Base-by-base conservation (phyloP, 2,888 invertebrate genomes). In the Zootermopsis nevadensis region DNA sequence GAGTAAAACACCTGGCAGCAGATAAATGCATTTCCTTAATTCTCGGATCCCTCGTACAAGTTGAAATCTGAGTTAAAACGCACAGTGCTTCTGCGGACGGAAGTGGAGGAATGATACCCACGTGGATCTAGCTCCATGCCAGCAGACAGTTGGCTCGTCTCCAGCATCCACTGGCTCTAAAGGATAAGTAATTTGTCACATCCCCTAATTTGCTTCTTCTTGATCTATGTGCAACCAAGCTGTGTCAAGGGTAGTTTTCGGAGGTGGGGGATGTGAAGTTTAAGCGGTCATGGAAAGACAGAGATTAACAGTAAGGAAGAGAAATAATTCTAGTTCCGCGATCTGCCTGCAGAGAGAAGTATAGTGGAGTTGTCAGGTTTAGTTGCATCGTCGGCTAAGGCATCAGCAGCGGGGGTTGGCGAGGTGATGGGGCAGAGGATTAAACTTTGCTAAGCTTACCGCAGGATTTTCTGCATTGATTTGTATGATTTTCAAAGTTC, bases 201-300 rank as follows among this genome's bases (percentile, higher is more conserved):
- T 55, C 55, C 55, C 55, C 22, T 55, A 55, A 60, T 60, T 60
- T 60, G 60, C 27, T 60, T 60, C 60, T 8, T n/a, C 60, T 27
- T 60, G 60, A n/a, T 60, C 60, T 60, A 60, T 60, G 60, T 27
- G n/a, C 60, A n/a, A 27, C 60, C 60, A n/a, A n/a, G 60, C 27
- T 27, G n/a, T 60, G 12, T 27, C 60, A 27, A 15, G n/a, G 60
- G n/a, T n/a, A 27, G 8, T 6, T 60, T 27, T 60, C 7, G 60
- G 27, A 27, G 60, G 48, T 8, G 48, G 48, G 48, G 8, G 48
- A n/a, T n/a, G n/a, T n/a, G 60, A 8, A 15, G 48, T 60, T 60
- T 27, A 60, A 60, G n/a, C n/a, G 60, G 27, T n/a, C 60, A 15
- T 12, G 48, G 19, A 48, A 48, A 27, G 27, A n/a, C n/a, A 60